These are phyloP conservation scores for Pammene fasciana DNA, from an alignment of 2,888 invertebrate species.

Conservation along the genomic window DNA sequence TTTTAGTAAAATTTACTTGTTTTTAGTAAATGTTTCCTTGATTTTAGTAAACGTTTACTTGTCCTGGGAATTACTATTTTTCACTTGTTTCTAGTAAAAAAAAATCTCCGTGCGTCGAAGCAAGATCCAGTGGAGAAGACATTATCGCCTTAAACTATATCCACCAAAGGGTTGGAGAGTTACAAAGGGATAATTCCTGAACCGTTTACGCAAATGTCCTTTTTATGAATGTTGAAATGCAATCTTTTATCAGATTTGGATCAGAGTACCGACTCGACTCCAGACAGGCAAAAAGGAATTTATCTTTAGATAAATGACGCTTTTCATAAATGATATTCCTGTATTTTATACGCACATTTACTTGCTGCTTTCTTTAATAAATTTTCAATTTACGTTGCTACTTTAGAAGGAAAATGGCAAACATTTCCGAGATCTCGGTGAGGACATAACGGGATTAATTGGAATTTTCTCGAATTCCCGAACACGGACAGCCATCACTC, in stretches of 20 bases:
- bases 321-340: background rate
- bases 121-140: too few species aligned
- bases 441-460: conserved; percentile 21
- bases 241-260: background rate
- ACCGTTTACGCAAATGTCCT: background rate
- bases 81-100: too few species aligned
- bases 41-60: too few species aligned
- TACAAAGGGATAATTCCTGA: background rate
- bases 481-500: conserved; percentile 7
- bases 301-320: background rate
- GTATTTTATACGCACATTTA: too few species aligned
- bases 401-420: background rate
- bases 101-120: too few species aligned
- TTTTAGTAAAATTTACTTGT: too few species aligned
- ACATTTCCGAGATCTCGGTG: conserved; percentile 4
- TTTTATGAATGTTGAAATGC: background rate
- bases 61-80: too few species aligned
- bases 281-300: background rate
- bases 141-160: too few species aligned
- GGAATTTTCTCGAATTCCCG: conserved; percentile 12
- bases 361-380: too few species aligned
- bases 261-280: background rate
- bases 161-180: background rate
- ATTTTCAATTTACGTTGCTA: background rate
- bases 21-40: too few species aligned